These are phyloP conservation scores for Pristionchus fissidentatus DNA, from an alignment of 2,888 invertebrate species.

Conservation along the genomic window DNA sequence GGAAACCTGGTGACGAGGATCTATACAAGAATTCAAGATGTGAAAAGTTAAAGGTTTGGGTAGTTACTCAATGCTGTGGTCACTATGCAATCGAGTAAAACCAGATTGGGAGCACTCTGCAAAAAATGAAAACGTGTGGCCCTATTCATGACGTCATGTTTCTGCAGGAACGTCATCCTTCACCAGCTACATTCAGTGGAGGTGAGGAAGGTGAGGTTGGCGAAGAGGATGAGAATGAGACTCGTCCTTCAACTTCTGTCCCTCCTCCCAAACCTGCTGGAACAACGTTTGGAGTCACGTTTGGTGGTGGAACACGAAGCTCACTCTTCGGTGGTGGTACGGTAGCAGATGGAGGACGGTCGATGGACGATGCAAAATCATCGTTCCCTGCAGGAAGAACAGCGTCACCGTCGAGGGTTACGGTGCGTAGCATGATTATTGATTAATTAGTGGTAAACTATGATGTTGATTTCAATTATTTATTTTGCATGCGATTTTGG, in stretches of 20 bases:
- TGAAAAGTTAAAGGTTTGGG: too few species aligned
- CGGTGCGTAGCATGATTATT: not conserved
- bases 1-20: too few species aligned
- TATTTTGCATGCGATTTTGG: not conserved
- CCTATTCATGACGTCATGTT: too few species aligned
- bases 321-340: not conserved
- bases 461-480: too few species aligned
- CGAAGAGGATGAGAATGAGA: not conserved
- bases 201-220: not conserved
- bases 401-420: not conserved
- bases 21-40: too few species aligned
- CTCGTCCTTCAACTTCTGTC: not conserved
- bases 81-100: not conserved
- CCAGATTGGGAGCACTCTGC: not conserved
- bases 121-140: not conserved
- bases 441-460: not conserved
- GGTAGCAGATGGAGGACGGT: not conserved
- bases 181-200: not conserved
- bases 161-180: slow-evolving; percentile 14
- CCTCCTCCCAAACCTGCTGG: not conserved
- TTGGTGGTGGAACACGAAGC: too few species aligned
- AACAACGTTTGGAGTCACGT: not conserved
- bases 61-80: too few species aligned
- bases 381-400: not conserved
- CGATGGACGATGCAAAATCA: not conserved